Evolutionary conservation across 2,113 vertebrate species (phyloP).

Genomic region (Pangasianodon hypophthalmus): DNA sequence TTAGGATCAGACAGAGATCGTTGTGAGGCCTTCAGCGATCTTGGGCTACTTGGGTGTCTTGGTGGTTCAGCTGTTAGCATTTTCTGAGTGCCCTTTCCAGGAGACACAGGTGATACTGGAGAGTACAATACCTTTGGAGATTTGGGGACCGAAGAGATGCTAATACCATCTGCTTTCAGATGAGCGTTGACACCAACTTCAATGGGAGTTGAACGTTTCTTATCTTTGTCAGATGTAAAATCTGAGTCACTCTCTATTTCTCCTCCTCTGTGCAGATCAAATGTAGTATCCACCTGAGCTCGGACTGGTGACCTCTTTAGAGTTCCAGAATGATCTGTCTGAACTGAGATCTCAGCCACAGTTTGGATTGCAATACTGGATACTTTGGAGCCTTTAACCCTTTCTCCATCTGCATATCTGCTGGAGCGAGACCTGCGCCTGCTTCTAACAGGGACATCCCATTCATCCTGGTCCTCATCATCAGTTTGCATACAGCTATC

Average conservation of each 20-base stretch:
- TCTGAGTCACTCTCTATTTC: slow-evolving; percentile 88
- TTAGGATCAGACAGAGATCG: slow-evolving; percentile 95
- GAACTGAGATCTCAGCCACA: slow-evolving; percentile 96
- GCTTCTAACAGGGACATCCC: slow-evolving; percentile 86
- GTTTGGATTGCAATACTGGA: slow-evolving; percentile 96
- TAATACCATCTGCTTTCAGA: slow-evolving; percentile 81
- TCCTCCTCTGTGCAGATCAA: slow-evolving; percentile 94
- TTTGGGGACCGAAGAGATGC: slow-evolving; percentile 83
- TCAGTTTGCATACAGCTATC: slow-evolving; percentile 94
- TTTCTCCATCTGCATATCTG: slow-evolving; percentile 83
- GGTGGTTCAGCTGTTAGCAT: slow-evolving; percentile 85
- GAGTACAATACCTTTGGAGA: slow-evolving; percentile 91
- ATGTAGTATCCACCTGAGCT: slow-evolving; percentile 86
- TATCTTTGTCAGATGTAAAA: slow-evolving; percentile 81
- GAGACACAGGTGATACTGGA: slow-evolving; percentile 87
- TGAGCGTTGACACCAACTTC: slow-evolving; percentile 90
- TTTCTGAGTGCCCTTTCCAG: slow-evolving; percentile 89
- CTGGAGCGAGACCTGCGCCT: slow-evolving; percentile 82
- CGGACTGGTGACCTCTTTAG: slow-evolving; percentile 85
- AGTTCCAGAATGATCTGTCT: slow-evolving; percentile 92
- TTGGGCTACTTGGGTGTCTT: slow-evolving; percentile 86
- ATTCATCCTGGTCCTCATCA: slow-evolving; percentile 96
- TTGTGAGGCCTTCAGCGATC: slow-evolving; percentile 87
- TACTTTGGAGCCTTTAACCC: slow-evolving; percentile 84
- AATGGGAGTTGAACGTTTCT: slow-evolving; percentile 83